A percentile compares a stretch with the other conserved stretches of the same genome.
These are phyloP conservation scores for Dolichomitus sp. DNA, from an alignment of 2,888 invertebrate species.

Conservation along the genomic window DNA sequence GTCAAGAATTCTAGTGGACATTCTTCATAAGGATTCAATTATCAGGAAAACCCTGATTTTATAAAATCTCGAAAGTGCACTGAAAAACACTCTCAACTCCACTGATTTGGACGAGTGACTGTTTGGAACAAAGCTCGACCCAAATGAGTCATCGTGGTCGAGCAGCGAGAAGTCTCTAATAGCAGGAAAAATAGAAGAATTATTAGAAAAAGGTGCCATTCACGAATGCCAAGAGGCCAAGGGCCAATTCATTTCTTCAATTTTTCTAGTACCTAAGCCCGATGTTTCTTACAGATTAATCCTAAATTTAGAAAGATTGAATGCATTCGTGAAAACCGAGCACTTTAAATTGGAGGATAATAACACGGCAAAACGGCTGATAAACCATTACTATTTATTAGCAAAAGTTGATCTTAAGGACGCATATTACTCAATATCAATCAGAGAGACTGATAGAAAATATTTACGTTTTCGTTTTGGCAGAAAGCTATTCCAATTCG, in stretches of 20 bases:
- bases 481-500: conserved; percentile 45
- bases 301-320: conserved; percentile 69
- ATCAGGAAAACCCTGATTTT: too few relatives aligned
- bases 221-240: neutral
- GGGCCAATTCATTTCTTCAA: neutral
- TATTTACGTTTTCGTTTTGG: neutral
- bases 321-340: conserved; percentile 65
- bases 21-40: too few relatives aligned
- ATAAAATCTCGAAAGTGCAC: too few relatives aligned
- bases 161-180: conserved; percentile 33
- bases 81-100: too few relatives aligned
- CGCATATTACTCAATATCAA: conserved; percentile 39
- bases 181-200: conserved; percentile 15
- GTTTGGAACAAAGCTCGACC: too few relatives aligned
- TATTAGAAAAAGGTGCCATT: conserved; percentile 30
- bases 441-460: too few relatives aligned
- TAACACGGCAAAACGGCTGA: conserved; percentile 60
- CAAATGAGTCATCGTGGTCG: conserved; percentile 48
- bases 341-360: conserved; percentile 75
- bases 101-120: too few relatives aligned
- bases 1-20: neutral
- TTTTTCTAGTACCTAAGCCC: too few relatives aligned
- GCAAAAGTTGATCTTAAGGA: conserved; percentile 51
- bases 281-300: neutral
- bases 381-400: conserved; percentile 41